These are phyloP conservation scores for Drosophila jambulina DNA, from an alignment of 1,140 invertebrate genomes.

Conservation along the genomic window DNA sequence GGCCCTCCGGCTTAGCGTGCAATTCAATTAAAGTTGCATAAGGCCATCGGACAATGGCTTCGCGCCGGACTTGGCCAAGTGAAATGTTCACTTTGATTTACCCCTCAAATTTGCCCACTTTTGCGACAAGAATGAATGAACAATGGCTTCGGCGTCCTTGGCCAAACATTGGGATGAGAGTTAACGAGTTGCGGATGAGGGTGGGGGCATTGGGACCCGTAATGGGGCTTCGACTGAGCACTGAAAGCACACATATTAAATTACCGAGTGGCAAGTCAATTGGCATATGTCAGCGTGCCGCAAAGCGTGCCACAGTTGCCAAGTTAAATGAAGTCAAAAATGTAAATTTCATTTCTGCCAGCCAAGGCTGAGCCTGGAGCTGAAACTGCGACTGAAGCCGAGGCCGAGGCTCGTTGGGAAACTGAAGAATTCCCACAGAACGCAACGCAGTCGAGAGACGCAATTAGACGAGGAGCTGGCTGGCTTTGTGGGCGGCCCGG, in stretches of 20 bases:
- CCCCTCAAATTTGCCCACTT: constrained; percentile 22
- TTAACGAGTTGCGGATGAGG: constrained; percentile 10
- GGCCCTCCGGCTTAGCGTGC: constrained; percentile 66
- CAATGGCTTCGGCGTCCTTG: constrained; percentile 40
- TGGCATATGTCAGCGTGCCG: constrained; percentile 53
- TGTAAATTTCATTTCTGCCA: constrained; percentile 75
- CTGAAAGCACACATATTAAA: constrained; percentile 58
- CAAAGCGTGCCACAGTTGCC: constrained; percentile 48
- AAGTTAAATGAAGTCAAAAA: constrained; percentile 82
- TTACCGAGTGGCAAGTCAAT: constrained; percentile 73
- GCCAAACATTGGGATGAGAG: constrained; percentile 32
- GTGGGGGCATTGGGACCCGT: background rate
- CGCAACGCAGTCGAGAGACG: constrained; percentile 48
- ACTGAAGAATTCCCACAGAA: constrained; percentile 17
- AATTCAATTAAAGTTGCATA: constrained; percentile 83
- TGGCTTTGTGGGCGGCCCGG: constrained; percentile 11
- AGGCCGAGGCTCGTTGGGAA: background rate
- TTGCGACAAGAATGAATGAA: constrained; percentile 53
- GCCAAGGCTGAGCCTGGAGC: background rate
- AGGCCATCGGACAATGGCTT: constrained; percentile 63
- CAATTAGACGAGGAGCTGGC: constrained; percentile 58
- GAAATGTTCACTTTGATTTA: constrained; percentile 53
- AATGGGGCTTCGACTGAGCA: constrained; percentile 1
- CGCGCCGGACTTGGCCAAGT: constrained; percentile 37
- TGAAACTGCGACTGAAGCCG: background rate